Evolutionary conservation across 2,888 invertebrate species (phyloP).

Genomic region (Gymnoscelis rufifasciata): DNA sequence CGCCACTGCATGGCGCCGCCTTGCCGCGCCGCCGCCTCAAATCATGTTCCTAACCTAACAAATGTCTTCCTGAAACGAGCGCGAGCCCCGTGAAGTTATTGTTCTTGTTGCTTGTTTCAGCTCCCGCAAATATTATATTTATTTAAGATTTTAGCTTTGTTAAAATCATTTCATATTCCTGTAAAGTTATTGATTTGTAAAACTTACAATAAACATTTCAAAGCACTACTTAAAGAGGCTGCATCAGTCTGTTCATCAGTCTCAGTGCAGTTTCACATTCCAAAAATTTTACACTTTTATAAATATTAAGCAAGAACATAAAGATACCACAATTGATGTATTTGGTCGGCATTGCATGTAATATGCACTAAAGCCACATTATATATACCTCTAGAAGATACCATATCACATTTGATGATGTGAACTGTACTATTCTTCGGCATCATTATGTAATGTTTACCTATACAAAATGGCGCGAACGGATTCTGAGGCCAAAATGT

Average conservation of each 20-base stretch:
- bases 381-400: too few relatives aligned
- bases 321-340: too few relatives aligned
- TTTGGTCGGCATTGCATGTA: too few relatives aligned
- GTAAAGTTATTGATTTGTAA: slow-evolving; percentile 45
- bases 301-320: too few relatives aligned
- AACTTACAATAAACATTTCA: slow-evolving; percentile 43
- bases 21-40: slow-evolving; percentile 43
- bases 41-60: slow-evolving; percentile 51
- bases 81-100: slow-evolving; percentile 54
- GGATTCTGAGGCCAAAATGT: background rate
- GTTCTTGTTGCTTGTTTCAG: slow-evolving; percentile 58
- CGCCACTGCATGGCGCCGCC: slow-evolving; percentile 46
- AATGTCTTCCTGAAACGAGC: slow-evolving; percentile 58
- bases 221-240: too few relatives aligned
- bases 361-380: too few relatives aligned
- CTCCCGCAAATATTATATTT: slow-evolving; percentile 44
- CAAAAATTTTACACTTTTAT: too few relatives aligned
- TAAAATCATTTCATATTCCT: slow-evolving; percentile 44
- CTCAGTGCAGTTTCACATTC: too few relatives aligned
- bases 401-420: too few relatives aligned
- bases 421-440: too few relatives aligned
- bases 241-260: too few relatives aligned
- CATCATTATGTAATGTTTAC: background rate
- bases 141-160: slow-evolving; percentile 45
- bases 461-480: background rate